These are phyloP conservation scores for Pangasius krempfi DNA, from an alignment of 2,797 vertebrate species.

Conservation along the genomic window DNA sequence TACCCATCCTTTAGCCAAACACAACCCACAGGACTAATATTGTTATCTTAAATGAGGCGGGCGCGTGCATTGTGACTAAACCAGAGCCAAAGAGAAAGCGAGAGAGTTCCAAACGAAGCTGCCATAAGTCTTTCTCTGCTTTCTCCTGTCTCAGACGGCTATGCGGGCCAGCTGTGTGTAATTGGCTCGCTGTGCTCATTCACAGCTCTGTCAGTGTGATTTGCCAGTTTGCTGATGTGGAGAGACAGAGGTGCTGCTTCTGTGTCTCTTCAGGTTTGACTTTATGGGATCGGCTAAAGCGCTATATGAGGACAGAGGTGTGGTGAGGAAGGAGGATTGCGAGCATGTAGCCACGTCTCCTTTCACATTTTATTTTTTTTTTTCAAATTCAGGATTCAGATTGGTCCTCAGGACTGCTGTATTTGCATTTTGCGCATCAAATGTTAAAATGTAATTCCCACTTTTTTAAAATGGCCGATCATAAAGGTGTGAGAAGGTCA, in stretches of 20 bases:
- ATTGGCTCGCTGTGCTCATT: slow-evolving; percentile 59
- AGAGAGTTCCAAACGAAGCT: slow-evolving; percentile 8
- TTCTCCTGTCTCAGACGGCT: slow-evolving; percentile 37
- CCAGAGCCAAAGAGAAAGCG: slow-evolving; percentile 22
- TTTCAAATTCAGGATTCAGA: not conserved
- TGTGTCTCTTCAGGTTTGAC: slow-evolving; percentile 60
- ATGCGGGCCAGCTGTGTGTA: slow-evolving; percentile 47
- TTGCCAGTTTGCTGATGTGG: slow-evolving; percentile 57
- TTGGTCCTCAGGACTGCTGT: not conserved
- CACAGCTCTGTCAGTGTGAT: slow-evolving; percentile 58
- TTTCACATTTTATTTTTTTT: slow-evolving; percentile 6
- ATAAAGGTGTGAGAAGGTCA: slow-evolving; percentile 27
- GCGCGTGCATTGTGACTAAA: slow-evolving; percentile 22
- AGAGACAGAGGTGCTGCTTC: slow-evolving; percentile 57
- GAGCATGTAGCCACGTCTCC: slow-evolving; percentile 28
- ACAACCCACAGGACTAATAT: slow-evolving; percentile 46
- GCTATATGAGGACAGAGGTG: slow-evolving; percentile 39
- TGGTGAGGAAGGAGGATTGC: slow-evolving; percentile 6
- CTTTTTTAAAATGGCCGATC: not conserved
- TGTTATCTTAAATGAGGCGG: slow-evolving; percentile 38
- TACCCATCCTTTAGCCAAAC: slow-evolving; percentile 29
- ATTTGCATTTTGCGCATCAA: not conserved
- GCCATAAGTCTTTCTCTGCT: slow-evolving; percentile 25
- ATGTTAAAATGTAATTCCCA: not conserved
- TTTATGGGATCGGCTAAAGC: slow-evolving; percentile 52